Percentiles rank a stretch among this genome's conserved stretches.
Conservation (phyloP, 2,888 invertebrate species). For the Pachycephus smyrnensis region DNA sequence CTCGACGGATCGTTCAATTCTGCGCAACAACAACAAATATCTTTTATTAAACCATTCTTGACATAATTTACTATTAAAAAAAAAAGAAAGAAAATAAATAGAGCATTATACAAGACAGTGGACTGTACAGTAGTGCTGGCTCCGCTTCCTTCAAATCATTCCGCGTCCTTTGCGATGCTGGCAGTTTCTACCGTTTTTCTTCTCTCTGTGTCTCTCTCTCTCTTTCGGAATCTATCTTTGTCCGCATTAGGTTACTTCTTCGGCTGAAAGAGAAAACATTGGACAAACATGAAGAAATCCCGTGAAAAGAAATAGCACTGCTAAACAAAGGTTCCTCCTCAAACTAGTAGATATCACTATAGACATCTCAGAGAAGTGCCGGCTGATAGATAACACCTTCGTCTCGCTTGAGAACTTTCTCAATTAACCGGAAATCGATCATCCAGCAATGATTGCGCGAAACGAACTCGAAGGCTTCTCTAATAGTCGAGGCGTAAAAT, state of each 20-base stretch:
- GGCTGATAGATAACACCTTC: not conserved
- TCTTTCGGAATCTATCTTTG: not conserved
- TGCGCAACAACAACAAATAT: not conserved
- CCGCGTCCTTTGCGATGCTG: not conserved
- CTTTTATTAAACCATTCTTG: slow-evolving; percentile 9
- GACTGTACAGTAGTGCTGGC: slow-evolving; percentile 35
- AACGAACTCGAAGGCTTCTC: not conserved
- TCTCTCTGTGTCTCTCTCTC: slow-evolving; percentile 10
- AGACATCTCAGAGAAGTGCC: not conserved
- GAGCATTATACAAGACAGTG: slow-evolving; percentile 12
- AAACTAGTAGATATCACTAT: not conserved
- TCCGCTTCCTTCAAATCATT: slow-evolving; percentile 6
- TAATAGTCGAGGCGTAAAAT: not conserved
- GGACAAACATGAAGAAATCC: not conserved
- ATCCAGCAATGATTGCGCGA: not conserved
- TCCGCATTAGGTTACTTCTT: not conserved
- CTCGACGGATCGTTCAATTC: not conserved
- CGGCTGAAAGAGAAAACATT: not conserved
- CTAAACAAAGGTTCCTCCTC: not conserved
- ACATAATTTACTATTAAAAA: slow-evolving; percentile 26
- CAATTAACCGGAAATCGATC: not conserved
- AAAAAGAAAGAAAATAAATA: not conserved
- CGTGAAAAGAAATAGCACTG: not conserved
- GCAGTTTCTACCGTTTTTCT: not conserved
- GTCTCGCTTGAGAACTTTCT: not conserved